These are phyloP conservation scores for Leucopternis melanops DNA, from an alignment of 2,113 vertebrate genomes.

Conservation along the genomic window DNA sequence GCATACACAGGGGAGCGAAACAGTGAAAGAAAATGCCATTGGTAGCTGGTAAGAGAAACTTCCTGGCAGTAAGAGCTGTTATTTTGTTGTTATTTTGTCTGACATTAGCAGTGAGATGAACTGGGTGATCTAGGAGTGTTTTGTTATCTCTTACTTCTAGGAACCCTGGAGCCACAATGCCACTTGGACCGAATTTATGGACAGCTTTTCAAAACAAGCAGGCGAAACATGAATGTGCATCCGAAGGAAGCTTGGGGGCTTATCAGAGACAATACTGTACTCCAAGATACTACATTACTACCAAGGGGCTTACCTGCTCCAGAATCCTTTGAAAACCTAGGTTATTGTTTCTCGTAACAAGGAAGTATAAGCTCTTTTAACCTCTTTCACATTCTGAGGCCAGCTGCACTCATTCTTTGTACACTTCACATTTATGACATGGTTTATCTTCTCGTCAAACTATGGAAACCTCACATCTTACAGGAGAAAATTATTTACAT, in stretches of 20 bases:
- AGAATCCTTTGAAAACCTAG: background rate
- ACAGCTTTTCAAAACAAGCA: constrained; percentile 52
- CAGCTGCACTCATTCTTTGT: background rate
- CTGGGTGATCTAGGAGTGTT: constrained; percentile 41
- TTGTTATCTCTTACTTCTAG: constrained; percentile 65
- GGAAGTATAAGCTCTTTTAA: background rate
- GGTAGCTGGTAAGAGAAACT: constrained; percentile 17
- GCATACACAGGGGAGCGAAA: background rate
- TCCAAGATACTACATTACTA: background rate
- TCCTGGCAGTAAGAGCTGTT: constrained; percentile 43
- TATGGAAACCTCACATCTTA: background rate
- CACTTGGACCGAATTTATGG: constrained; percentile 26
- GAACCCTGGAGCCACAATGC: constrained; percentile 51
- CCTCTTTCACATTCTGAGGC: background rate
- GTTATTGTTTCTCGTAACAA: background rate
- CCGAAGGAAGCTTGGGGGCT: background rate
- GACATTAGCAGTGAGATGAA: constrained; percentile 51
- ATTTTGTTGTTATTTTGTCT: constrained; percentile 64
- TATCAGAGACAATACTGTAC: background rate
- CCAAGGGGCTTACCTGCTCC: background rate
- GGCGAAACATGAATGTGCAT: background rate
- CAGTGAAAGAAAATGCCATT: background rate
- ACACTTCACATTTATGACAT: background rate
- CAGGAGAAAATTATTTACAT: background rate
- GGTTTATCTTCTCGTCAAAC: background rate